A percentile compares a stretch with the other conserved stretches of the same genome.
Conservation (phyloP, 1,140 invertebrate species). For the Drosophila eugracilis region DNA sequence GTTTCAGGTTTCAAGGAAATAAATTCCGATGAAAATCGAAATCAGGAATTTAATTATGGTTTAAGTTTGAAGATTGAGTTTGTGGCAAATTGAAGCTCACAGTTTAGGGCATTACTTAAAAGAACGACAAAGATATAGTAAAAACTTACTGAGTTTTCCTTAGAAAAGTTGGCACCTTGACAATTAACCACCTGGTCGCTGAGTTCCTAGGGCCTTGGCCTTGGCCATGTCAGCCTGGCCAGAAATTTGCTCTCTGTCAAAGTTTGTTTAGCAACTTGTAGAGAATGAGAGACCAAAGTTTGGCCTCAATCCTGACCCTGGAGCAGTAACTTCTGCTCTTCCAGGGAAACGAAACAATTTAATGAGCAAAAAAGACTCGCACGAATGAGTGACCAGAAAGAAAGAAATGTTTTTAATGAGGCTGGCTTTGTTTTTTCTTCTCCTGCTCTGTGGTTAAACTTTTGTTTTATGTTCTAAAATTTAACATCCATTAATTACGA, state of each 20-base stretch:
- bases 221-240: conserved; percentile 49
- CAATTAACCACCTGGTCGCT: conserved; percentile 17
- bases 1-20: not conserved
- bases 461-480: conserved; percentile 34
- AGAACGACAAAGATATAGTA: too few species aligned
- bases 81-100: too few species aligned
- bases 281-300: conserved; percentile 14
- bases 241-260: conserved; percentile 17
- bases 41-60: too few species aligned
- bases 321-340: conserved; percentile 29
- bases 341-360: conserved; percentile 60
- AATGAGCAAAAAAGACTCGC: conserved; percentile 54
- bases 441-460: conserved; percentile 37
- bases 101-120: too few species aligned
- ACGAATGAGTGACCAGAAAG: conserved; percentile 34
- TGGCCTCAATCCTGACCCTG: conserved; percentile 22
- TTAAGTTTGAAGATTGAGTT: too few species aligned
- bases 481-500: conserved; percentile 32
- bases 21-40: too few species aligned
- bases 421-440: conserved; percentile 14
- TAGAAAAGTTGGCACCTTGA: not conserved
- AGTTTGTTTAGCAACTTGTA: conserved; percentile 56
- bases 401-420: conserved; percentile 67
- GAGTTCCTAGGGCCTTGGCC: conserved; percentile 20
- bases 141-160: too few species aligned